Evolutionary conservation across 2,797 vertebrate species (phyloP).

Genomic region (Lycodopsis pacificus): DNA sequence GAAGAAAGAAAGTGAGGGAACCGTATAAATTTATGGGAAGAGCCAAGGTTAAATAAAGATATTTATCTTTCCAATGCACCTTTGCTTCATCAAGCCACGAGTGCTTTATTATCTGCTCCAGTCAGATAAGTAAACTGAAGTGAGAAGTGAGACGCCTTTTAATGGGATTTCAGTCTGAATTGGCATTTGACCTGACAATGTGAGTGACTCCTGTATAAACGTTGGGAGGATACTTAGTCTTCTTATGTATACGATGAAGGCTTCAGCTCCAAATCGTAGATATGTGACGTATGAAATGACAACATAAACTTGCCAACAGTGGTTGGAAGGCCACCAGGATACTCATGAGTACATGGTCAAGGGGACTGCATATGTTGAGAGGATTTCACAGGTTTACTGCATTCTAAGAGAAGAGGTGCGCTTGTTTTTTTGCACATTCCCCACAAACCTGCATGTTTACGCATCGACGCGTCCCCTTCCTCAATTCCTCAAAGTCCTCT

Average conservation of each 20-base stretch:
- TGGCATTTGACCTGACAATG: slow-evolving; percentile 20
- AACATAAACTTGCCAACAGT: background rate
- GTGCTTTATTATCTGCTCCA: slow-evolving; percentile 35
- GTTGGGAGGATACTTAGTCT: background rate
- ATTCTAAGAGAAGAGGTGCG: slow-evolving; percentile 11
- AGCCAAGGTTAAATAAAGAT: slow-evolving; percentile 49
- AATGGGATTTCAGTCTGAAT: slow-evolving; percentile 20
- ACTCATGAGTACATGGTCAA: background rate
- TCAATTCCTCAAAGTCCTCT: slow-evolving; percentile 61
- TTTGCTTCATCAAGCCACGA: slow-evolving; percentile 40
- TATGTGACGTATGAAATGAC: background rate
- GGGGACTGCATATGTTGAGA: background rate
- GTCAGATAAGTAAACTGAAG: slow-evolving; percentile 32
- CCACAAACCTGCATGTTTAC: slow-evolving; percentile 56
- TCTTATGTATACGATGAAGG: background rate
- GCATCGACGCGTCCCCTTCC: slow-evolving; percentile 53
- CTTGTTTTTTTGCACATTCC: slow-evolving; percentile 31
- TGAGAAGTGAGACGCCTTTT: slow-evolving; percentile 14
- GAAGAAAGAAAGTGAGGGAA: background rate
- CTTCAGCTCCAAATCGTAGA: background rate
- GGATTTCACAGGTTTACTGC: slow-evolving; percentile 12
- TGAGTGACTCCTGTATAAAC: background rate
- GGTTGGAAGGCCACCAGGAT: background rate
- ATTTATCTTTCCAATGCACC: slow-evolving; percentile 49
- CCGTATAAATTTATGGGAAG: slow-evolving; percentile 3